Evolutionary conservation across 2,888 invertebrate genomes (phyloP).

Genomic region (Sisyra terminalis): DNA sequence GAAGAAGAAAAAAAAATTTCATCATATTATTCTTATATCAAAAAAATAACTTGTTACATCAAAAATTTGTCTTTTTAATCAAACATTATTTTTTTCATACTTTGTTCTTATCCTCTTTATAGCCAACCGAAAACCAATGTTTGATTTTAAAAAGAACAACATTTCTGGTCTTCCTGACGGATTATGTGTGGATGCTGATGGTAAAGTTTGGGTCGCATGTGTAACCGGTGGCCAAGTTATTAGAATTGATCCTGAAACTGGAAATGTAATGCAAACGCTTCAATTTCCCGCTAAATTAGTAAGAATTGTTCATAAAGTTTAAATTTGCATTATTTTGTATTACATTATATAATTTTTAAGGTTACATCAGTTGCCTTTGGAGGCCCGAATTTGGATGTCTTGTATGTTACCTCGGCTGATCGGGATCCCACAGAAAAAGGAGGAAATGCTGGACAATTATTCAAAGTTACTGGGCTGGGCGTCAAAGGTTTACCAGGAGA

Average conservation of each 20-base stretch:
- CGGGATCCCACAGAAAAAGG: slow-evolving; percentile 28
- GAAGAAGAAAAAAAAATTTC: too few species aligned
- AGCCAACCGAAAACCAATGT: slow-evolving; percentile 42
- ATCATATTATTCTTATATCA: too few species aligned
- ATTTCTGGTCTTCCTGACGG: slow-evolving; percentile 46
- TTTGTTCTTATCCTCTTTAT: slow-evolving; percentile 10
- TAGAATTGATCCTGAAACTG: slow-evolving; percentile 34
- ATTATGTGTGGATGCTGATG: slow-evolving; percentile 65
- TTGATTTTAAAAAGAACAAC: slow-evolving; percentile 30
- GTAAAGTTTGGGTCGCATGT: slow-evolving; percentile 62
- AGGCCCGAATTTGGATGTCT: slow-evolving; percentile 42
- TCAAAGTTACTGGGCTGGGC: slow-evolving; percentile 39
- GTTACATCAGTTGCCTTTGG: slow-evolving; percentile 57
- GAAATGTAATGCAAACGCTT: slow-evolving; percentile 38
- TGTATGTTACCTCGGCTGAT: slow-evolving; percentile 52
- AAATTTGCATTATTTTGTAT: too few species aligned
- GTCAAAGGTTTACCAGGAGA: slow-evolving; percentile 34
- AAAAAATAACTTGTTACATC: too few species aligned
- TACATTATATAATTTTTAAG: slow-evolving; percentile 12
- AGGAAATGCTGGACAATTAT: slow-evolving; percentile 37
- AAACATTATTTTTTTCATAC: too few species aligned
- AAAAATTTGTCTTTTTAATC: too few species aligned
- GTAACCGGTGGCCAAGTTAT: slow-evolving; percentile 45
- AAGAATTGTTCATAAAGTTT: too few species aligned
- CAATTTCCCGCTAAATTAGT: slow-evolving; percentile 46